Evolutionary conservation across 2,797 vertebrate genomes (phyloP).

Genomic region (Lerista edwardsae): DNA sequence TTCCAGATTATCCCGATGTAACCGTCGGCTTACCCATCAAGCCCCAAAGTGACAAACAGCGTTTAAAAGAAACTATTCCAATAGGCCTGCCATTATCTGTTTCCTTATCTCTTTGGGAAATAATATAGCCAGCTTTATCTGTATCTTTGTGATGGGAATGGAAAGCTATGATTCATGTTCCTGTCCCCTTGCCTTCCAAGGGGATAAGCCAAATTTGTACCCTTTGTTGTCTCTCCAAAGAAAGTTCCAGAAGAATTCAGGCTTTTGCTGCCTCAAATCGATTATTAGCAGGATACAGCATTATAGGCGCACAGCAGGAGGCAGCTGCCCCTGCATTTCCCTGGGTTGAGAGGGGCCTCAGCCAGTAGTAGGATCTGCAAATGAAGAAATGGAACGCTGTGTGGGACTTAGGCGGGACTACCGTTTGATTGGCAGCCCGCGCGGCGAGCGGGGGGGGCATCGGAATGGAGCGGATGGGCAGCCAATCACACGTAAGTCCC

Average conservation of each 20-base stretch:
- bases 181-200: background rate
- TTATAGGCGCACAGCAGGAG: background rate
- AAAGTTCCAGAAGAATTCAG: background rate
- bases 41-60: conserved; percentile 41
- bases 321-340: background rate
- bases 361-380: background rate
- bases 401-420: no score
- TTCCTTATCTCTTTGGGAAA: conserved; percentile 32
- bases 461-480: no score
- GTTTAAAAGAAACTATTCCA: conserved; percentile 18
- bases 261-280: background rate
- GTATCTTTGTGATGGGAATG: conserved; percentile 27
- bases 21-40: conserved; percentile 36
- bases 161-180: background rate
- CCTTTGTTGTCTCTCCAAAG: background rate
- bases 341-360: background rate
- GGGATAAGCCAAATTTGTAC: background rate
- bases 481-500: no score
- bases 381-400: no score
- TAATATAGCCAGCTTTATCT: conserved; percentile 16
- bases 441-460: no score
- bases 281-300: background rate
- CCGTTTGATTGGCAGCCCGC: no score
- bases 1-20: conserved; percentile 35
- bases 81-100: conserved; percentile 26